Evolutionary conservation across 2,888 invertebrate genomes (phyloP), one percentile per base, ranked within the genome.

Genomic region (Amitus sp.): DNA sequence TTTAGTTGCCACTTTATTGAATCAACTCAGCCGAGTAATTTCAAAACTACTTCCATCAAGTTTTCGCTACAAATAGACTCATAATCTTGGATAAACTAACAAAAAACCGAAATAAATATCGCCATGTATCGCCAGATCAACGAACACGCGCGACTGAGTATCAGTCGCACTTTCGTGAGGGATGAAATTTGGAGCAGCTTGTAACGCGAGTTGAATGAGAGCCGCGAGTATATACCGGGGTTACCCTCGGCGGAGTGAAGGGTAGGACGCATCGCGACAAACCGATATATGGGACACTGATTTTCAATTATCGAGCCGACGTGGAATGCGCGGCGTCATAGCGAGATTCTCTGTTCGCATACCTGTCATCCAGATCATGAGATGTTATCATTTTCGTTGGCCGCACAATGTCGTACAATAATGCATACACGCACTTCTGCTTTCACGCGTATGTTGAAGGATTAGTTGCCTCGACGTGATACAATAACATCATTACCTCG

Each of bases 281-380:
- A 70, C 66, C 66, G 72, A 69, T 70, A 69, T 65, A 65, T 64
- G 67, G 66, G 67, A 73, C 71, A 71, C 69, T 71, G 70, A 73
- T 73, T 71, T 70, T 68, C 71, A 71, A 73, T 73, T 73, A 71
- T 73, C 69, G 69, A 66, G 66, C 68, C 69, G 63, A 60, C 68
- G 60, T 52, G 62, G 65, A 71, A 70, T 69, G 66, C 67, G 58
- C 45, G 48, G 48, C 45, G 50, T 50, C 54, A 52, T 60, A 66
- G 60, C 54, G 56, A 42, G 60, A 54, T 56, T 60, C 57, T 53
- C 61, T 56, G 62, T 63, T 66, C 64, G 51, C 62, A 63, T 68
- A 69, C 59, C 70, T 66, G 70, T 67, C 70, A 71, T 62, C 66
- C 65, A 69, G 70, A 70, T 70, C 70, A 70, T 68, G 71, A 73